These are phyloP conservation scores for Zeugodacus cucurbitae DNA, from an alignment of 1,140 invertebrate genomes.

Conservation along the genomic window DNA sequence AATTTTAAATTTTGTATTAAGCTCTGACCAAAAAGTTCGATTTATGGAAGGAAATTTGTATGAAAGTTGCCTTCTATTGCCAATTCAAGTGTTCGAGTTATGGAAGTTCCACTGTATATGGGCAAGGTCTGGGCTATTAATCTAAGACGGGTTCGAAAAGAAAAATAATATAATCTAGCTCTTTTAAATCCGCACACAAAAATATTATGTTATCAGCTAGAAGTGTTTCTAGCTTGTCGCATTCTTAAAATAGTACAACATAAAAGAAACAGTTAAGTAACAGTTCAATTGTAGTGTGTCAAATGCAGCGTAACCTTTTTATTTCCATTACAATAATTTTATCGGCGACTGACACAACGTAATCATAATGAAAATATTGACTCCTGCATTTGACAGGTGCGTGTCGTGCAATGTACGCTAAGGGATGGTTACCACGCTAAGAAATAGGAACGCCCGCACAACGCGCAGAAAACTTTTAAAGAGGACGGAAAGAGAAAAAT, in stretches of 20 bases:
- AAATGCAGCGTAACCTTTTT: background rate
- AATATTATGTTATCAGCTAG: no score
- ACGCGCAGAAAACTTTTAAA: background rate
- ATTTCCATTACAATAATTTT: conserved; percentile 3
- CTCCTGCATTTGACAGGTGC: conserved; percentile 17
- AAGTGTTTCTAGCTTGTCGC: no score
- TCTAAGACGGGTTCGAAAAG: no score
- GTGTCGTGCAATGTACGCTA: background rate
- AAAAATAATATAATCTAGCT: no score
- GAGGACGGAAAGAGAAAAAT: no score
- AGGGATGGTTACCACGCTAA: background rate
- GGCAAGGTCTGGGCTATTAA: no score
- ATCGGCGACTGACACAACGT: conserved; percentile 19
- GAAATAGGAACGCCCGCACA: background rate
- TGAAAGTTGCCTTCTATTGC: no score
- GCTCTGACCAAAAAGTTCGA: no score
- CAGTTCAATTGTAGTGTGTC: background rate
- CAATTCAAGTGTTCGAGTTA: no score
- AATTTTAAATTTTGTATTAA: no score
- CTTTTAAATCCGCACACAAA: background rate
- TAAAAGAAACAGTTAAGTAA: conserved; percentile 9
- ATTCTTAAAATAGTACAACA: background rate
- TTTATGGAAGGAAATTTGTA: no score
- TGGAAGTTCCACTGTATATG: no score
- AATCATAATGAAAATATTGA: conserved; percentile 28